Conservation (phyloP, 2,888 invertebrate species). For the Diplazon laetatorius region DNA sequence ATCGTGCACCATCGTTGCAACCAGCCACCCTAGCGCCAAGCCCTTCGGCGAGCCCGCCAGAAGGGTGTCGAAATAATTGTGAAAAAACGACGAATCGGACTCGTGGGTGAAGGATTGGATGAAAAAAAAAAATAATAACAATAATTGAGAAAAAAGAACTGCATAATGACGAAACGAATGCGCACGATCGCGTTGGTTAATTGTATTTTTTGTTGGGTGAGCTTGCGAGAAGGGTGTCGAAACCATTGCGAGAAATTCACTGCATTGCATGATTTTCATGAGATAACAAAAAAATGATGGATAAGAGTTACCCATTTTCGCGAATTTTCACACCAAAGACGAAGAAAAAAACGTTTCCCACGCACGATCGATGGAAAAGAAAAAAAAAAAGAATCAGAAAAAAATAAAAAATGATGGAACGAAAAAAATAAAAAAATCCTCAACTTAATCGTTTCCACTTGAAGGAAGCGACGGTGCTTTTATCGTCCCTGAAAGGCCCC, state of each 20-base stretch:
- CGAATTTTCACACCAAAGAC: no score
- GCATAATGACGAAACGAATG: no score
- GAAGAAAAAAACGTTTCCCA: no score
- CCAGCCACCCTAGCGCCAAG: slow-evolving; percentile 15
- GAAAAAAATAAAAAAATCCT: slow-evolving; percentile 36
- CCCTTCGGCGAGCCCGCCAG: slow-evolving; percentile 26
- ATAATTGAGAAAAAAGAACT: slow-evolving; percentile 4
- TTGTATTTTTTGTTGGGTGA: no score
- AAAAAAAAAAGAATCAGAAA: slow-evolving; percentile 47
- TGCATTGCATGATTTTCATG: no score
- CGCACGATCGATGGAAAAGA: background rate
- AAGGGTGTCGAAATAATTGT: slow-evolving; percentile 78
- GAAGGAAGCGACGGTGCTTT: slow-evolving; percentile 51
- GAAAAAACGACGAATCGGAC: slow-evolving; percentile 72
- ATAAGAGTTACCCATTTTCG: no score
- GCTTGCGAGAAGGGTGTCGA: slow-evolving; percentile 69
- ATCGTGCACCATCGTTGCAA: slow-evolving; percentile 4
- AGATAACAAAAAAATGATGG: no score
- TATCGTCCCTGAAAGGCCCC: slow-evolving; percentile 65
- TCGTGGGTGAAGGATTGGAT: background rate
- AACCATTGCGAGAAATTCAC: slow-evolving; percentile 80
- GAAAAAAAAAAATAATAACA: slow-evolving; percentile 29
- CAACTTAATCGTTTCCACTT: slow-evolving; percentile 60
- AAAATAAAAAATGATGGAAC: no score
- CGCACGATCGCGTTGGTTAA: no score